Percentiles rank a stretch among this genome's conserved stretches.
These are phyloP conservation scores for Drosophila siamana DNA, from an alignment of 2,888 invertebrate genomes.

Conservation along the genomic window DNA sequence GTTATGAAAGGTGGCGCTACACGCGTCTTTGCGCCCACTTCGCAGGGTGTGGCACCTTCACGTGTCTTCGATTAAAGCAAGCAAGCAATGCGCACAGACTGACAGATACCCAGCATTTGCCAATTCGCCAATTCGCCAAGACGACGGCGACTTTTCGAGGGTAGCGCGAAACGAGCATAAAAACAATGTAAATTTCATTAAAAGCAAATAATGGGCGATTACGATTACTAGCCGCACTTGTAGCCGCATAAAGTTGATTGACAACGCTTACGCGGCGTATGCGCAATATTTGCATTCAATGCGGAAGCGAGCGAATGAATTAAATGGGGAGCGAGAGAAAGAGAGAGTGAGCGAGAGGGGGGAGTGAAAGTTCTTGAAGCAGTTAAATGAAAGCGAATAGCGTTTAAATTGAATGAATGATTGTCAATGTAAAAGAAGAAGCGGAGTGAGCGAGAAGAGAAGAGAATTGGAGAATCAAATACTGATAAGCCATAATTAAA, in stretches of 20 bases:
- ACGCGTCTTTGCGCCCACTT: slow-evolving; percentile 15
- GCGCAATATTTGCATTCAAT: slow-evolving; percentile 36
- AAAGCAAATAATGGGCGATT: background rate
- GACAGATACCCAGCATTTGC: background rate
- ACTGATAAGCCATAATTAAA: background rate
- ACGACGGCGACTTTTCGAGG: too few relatives aligned
- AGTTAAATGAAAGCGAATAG: slow-evolving; percentile 26
- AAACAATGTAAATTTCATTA: background rate
- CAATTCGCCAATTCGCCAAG: background rate
- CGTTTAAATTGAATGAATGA: slow-evolving; percentile 16
- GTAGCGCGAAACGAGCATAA: too few relatives aligned
- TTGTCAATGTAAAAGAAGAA: background rate
- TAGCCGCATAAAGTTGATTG: slow-evolving; percentile 29
- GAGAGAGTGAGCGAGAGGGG: background rate
- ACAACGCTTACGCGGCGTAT: slow-evolving; percentile 26
- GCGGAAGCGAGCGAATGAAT: slow-evolving; percentile 37
- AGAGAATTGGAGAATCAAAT: background rate
- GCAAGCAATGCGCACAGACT: background rate
- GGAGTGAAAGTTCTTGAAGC: slow-evolving; percentile 1
- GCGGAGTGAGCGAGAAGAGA: background rate
- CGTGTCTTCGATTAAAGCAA: slow-evolving; percentile 2
- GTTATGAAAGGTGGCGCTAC: slow-evolving; percentile 50
- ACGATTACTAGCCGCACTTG: background rate
- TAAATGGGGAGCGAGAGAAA: background rate
- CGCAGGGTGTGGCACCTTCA: slow-evolving; percentile 9